phyloP scores from a whole-genome alignment of 2,113 vertebrate species.

The Pangasianodon hypophthalmus region DNA sequence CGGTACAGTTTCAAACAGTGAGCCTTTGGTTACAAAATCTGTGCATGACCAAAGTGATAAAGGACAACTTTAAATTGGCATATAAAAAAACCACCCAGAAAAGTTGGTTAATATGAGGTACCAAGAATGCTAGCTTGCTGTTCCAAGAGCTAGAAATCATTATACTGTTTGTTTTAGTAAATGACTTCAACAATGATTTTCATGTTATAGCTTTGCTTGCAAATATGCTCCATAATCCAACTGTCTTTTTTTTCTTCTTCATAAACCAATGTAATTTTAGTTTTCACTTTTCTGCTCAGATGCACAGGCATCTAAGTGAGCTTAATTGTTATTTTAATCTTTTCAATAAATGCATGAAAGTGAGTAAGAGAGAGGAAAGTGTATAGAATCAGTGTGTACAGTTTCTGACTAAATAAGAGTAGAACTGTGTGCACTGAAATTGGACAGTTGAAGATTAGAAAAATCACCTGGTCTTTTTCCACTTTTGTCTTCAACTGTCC shows the following conservation, averaged over 20 bases:
- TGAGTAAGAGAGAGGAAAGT: not conserved
- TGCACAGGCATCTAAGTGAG: not conserved
- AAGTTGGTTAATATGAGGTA: not conserved
- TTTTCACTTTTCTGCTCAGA: not conserved
- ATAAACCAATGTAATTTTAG: not conserved
- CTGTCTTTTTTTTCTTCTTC: not conserved
- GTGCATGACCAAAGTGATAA: too few relatives aligned
- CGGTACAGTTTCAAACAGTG: not conserved
- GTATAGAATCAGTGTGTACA: not conserved
- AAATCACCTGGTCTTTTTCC: too few relatives aligned
- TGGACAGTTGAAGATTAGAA: too few relatives aligned
- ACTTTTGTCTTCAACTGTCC: too few relatives aligned
- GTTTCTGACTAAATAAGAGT: too few relatives aligned
- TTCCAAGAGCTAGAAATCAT: not conserved
- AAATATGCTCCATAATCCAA: too few relatives aligned
- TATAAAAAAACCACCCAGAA: not conserved
- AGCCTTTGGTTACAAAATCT: not conserved
- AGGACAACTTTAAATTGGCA: not conserved
- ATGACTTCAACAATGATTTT: not conserved
- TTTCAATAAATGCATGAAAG: not conserved
- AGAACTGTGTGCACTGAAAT: too few relatives aligned
- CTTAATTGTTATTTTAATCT: not conserved
- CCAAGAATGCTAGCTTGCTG: not conserved
- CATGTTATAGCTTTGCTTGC: not conserved
- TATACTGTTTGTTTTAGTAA: not conserved